phyloP scores from a whole-genome alignment of 1,140 invertebrate genomes.

The Goniozus legneri region DNA sequence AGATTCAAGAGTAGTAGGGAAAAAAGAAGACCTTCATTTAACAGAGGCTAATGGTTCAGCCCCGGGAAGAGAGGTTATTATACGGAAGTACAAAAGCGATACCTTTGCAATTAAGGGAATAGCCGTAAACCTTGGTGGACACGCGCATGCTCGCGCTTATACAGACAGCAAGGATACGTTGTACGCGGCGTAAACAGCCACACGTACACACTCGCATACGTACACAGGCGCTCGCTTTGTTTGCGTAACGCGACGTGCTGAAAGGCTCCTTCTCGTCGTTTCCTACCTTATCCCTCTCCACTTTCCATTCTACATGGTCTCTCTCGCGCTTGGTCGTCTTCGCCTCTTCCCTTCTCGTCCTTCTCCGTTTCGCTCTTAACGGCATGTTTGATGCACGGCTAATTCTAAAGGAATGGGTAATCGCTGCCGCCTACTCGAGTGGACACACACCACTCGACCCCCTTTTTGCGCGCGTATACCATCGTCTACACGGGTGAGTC shows the following conservation, averaged over 20 bases:
- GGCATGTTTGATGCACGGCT: slow-evolving; percentile 28
- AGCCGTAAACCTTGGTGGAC: slow-evolving; percentile 17
- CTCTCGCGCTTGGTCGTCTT: no score
- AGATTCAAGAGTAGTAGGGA: no score
- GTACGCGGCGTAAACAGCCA: slow-evolving; percentile 23
- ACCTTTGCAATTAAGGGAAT: slow-evolving; percentile 22
- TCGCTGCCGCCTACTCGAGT: slow-evolving; percentile 11
- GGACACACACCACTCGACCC: slow-evolving; percentile 2
- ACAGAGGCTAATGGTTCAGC: slow-evolving; percentile 36
- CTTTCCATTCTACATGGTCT: slow-evolving; percentile 14
- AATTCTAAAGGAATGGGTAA: slow-evolving; percentile 45
- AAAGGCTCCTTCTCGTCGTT: slow-evolving; percentile 17
- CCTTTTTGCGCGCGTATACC: neutral
- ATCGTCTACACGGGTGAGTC: no score
- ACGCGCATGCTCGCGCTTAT: slow-evolving; percentile 17
- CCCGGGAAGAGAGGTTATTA: slow-evolving; percentile 37
- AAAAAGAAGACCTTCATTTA: slow-evolving; percentile 34
- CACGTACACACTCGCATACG: no score
- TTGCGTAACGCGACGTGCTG: slow-evolving; percentile 14
- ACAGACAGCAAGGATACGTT: slow-evolving; percentile 30
- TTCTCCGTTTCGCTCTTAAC: slow-evolving; percentile 4
- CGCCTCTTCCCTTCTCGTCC: slow-evolving; percentile 12
- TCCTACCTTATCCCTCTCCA: slow-evolving; percentile 1
- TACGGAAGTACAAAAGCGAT: slow-evolving; percentile 43
- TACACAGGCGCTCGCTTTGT: slow-evolving; percentile 26